These are phyloP conservation scores for Oligia fasciuncula DNA, from an alignment of 2,888 invertebrate genomes.

Conservation along the genomic window DNA sequence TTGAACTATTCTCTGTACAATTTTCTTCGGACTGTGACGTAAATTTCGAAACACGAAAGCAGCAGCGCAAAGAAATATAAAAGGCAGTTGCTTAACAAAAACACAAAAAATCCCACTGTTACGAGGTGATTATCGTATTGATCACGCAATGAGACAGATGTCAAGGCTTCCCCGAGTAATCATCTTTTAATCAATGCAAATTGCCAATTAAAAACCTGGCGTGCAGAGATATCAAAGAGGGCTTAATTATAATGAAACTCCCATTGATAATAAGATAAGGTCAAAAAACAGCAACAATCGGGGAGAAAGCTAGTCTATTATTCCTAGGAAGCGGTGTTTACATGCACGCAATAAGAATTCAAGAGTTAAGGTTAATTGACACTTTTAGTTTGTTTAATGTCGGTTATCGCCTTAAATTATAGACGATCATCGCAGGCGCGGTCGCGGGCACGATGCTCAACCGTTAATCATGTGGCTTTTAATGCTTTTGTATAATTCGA, in stretches of 20 bases:
- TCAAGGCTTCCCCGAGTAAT: slow-evolving; percentile 71
- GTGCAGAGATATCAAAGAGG: slow-evolving; percentile 62
- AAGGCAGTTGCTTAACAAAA: slow-evolving; percentile 54
- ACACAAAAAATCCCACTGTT: slow-evolving; percentile 55
- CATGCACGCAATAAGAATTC: slow-evolving; percentile 63
- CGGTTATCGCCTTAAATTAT: slow-evolving; percentile 62
- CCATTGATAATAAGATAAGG: slow-evolving; percentile 66
- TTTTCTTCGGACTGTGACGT: slow-evolving; percentile 45
- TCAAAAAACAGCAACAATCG: slow-evolving; percentile 58
- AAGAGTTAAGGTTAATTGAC: slow-evolving; percentile 65
- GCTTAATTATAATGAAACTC: slow-evolving; percentile 65
- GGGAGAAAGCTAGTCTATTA: slow-evolving; percentile 59
- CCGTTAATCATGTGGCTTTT: slow-evolving; percentile 62
- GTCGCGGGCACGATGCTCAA: slow-evolving; percentile 41
- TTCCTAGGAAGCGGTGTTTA: slow-evolving; percentile 59
- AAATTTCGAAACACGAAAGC: slow-evolving; percentile 49
- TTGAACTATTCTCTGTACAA: slow-evolving; percentile 42
- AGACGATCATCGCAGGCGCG: slow-evolving; percentile 50
- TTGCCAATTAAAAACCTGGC: slow-evolving; percentile 76
- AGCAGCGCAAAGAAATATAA: slow-evolving; percentile 49
- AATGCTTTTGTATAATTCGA: slow-evolving; percentile 60
- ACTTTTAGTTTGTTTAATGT: slow-evolving; percentile 67
- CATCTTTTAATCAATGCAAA: slow-evolving; percentile 78
- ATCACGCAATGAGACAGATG: slow-evolving; percentile 74
- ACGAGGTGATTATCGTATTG: slow-evolving; percentile 59